Percentiles rank a stretch among this genome's conserved stretches.
phyloP scores from a whole-genome alignment of 2,888 invertebrate species.

The Loripinus fragilis region DNA sequence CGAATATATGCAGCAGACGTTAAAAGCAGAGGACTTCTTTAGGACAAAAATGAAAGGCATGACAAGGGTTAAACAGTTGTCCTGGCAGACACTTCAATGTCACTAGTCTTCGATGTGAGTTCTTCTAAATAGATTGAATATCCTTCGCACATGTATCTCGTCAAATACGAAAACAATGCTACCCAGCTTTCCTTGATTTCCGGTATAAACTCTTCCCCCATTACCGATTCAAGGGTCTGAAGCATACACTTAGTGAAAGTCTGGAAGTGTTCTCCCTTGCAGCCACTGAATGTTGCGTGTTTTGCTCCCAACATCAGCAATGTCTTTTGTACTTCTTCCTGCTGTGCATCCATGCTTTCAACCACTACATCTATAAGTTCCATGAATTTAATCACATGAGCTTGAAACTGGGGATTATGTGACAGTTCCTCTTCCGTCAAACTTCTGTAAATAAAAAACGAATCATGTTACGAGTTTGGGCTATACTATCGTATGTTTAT shows the following conservation, averaged over 20 bases:
- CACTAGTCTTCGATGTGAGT: neutral
- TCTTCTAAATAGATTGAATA: constrained; percentile 50
- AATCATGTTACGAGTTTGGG: no score
- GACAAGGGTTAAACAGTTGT: no score
- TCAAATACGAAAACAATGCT: constrained; percentile 69
- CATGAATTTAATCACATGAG: constrained; percentile 75
- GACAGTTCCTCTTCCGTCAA: constrained; percentile 64
- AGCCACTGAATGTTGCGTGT: constrained; percentile 73
- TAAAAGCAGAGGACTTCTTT: no score
- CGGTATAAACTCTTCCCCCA: constrained; percentile 78
- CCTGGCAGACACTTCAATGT: neutral
- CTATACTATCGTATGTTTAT: no score
- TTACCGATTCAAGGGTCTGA: constrained; percentile 74
- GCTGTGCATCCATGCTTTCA: constrained; percentile 68
- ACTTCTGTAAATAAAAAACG: constrained; percentile 54
- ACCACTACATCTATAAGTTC: constrained; percentile 68
- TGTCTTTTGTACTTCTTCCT: constrained; percentile 61
- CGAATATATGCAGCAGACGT: no score
- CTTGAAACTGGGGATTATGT: constrained; percentile 54
- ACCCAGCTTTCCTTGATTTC: constrained; percentile 76
- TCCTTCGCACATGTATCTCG: constrained; percentile 64
- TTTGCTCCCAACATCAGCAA: constrained; percentile 77
- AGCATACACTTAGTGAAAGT: constrained; percentile 73
- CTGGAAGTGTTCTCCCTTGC: constrained; percentile 71
- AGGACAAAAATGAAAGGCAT: no score